Evolutionary conservation across 2,113 vertebrate genomes (phyloP).

Genomic region (Chaenocephalus aceratus): DNA sequence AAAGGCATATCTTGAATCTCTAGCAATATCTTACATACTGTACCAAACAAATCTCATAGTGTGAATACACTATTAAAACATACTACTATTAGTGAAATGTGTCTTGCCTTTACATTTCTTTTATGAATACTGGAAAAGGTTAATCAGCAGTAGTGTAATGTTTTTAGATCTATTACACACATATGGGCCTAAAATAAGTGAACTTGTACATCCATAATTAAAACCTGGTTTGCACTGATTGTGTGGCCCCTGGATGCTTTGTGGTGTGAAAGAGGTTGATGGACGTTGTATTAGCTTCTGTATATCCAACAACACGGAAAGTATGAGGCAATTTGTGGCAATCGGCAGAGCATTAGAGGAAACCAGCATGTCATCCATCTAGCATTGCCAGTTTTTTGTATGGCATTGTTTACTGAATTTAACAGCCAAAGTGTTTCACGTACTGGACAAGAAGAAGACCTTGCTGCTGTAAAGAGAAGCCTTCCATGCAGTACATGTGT

Average conservation of each 20-base stretch:
- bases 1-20: neutral
- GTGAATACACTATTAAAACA: constrained; percentile 12
- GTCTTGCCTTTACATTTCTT: neutral
- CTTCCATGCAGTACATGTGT: neutral
- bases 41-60: constrained; percentile 24
- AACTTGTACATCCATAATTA: neutral
- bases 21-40: neutral
- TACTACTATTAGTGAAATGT: neutral
- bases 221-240: constrained; percentile 1
- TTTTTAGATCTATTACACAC: constrained; percentile 2
- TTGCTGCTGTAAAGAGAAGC: constrained; percentile 5
- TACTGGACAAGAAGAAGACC: neutral
- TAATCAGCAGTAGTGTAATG: neutral
- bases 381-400: constrained; percentile 35
- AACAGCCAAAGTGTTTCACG: constrained; percentile 35
- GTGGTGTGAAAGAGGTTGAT: neutral
- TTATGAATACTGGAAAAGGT: neutral
- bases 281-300: constrained; percentile 24
- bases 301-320: constrained; percentile 36
- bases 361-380: constrained; percentile 42
- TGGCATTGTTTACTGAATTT: constrained; percentile 17
- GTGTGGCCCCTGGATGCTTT: neutral
- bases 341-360: constrained; percentile 34
- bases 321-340: constrained; percentile 43
- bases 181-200: neutral